phyloP scores from a whole-genome alignment of 2,888 invertebrate species.

The Phaedon cochleariae region DNA sequence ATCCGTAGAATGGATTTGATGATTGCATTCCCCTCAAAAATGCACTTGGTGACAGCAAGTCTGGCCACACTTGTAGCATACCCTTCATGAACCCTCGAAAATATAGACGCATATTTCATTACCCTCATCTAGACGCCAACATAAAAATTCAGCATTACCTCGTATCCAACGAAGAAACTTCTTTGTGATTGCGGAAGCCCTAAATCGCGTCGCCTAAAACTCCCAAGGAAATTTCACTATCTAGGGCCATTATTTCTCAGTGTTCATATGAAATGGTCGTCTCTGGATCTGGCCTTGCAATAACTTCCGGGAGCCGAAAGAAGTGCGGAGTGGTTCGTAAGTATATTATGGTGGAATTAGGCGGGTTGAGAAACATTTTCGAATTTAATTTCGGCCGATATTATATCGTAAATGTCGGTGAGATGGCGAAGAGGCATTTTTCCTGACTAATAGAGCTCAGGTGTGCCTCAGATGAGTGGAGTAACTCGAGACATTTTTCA shows the following conservation, averaged over 20 bases:
- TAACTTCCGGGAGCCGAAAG: slow-evolving; percentile 21
- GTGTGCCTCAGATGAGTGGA: neutral
- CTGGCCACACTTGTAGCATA: too few species aligned
- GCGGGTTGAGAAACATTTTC: slow-evolving; percentile 14
- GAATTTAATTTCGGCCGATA: slow-evolving; percentile 17
- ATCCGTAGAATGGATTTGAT: too few species aligned
- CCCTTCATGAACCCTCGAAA: neutral
- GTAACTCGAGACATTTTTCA: neutral
- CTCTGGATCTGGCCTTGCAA: slow-evolving; percentile 7
- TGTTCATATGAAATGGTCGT: slow-evolving; percentile 19
- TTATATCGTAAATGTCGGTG: slow-evolving; percentile 8
- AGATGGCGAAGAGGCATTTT: neutral
- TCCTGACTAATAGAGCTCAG: neutral
- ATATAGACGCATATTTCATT: slow-evolving; percentile 24
- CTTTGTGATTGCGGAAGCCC: slow-evolving; percentile 33
- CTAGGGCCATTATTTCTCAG: slow-evolving; percentile 30
- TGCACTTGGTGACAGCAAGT: too few species aligned
- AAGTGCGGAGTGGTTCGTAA: slow-evolving; percentile 21
- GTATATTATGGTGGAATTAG: slow-evolving; percentile 30
- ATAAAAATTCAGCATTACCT: slow-evolving; percentile 30
- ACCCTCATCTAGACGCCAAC: slow-evolving; percentile 18
- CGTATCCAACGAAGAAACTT: slow-evolving; percentile 29
- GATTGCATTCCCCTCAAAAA: too few species aligned
- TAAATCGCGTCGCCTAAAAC: slow-evolving; percentile 32
- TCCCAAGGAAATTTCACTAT: slow-evolving; percentile 37